Evolutionary conservation across 1,140 invertebrate species (phyloP).

Genomic region (Sarcophaga bullata): DNA sequence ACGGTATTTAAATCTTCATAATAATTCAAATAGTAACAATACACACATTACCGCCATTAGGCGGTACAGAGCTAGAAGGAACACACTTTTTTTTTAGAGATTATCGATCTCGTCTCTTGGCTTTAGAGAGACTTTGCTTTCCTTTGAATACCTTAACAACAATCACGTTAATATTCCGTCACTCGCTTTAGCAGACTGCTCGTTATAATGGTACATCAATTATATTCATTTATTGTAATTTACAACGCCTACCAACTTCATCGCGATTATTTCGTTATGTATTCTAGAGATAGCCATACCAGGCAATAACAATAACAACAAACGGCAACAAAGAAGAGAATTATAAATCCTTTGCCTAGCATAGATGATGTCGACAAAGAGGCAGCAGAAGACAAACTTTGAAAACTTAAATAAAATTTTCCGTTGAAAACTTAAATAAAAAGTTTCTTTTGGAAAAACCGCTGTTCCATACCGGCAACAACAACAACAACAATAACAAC

Average conservation of each 20-base stretch:
- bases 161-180: neutral
- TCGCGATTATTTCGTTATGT: constrained; percentile 30
- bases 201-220: constrained; percentile 34
- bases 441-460: constrained; percentile 29
- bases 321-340: constrained; percentile 4
- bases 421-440: constrained; percentile 27
- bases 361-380: neutral
- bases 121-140: neutral
- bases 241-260: constrained; percentile 40
- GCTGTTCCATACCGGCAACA: neutral
- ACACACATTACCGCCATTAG: neutral
- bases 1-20: no score
- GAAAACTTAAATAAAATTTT: constrained; percentile 30
- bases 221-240: constrained; percentile 41
- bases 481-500: no score
- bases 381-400: neutral
- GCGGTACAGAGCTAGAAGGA: neutral
- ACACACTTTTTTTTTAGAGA: neutral
- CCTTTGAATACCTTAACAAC: neutral
- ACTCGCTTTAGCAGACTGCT: neutral
- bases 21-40: neutral
- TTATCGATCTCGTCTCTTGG: neutral
- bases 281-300: constrained; percentile 23
- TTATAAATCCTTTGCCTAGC: neutral
- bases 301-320: neutral